These are phyloP conservation scores for Erebia epiphron DNA, from an alignment of 2,888 invertebrate species.

Conservation along the genomic window DNA sequence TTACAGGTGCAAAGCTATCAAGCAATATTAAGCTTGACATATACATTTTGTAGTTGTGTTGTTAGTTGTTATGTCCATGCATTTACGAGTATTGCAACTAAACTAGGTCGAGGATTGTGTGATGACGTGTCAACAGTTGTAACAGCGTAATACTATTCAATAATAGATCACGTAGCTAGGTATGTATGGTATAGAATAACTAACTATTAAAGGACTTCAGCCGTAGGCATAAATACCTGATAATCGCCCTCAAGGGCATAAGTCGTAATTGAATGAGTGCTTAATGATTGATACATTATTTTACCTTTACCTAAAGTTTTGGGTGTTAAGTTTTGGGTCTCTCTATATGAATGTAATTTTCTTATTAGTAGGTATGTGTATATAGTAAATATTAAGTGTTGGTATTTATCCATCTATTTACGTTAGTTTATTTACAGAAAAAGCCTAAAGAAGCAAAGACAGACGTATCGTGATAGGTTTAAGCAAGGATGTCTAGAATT, in stretches of 20 bases:
- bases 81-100: not conserved
- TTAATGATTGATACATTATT: conserved; percentile 64
- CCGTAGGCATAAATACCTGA: conserved; percentile 35
- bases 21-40: too few species aligned
- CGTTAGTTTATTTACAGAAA: too few species aligned
- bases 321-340: conserved; percentile 2
- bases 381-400: too few species aligned
- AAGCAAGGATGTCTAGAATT: too few species aligned
- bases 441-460: too few species aligned
- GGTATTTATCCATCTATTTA: too few species aligned
- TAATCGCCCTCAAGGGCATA: conserved; percentile 39
- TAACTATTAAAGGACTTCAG: not conserved
- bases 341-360: not conserved
- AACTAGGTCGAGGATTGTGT: conserved; percentile 10
- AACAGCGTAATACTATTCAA: conserved; percentile 8
- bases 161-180: not conserved
- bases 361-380: too few species aligned
- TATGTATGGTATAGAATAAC: not conserved
- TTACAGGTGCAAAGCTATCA: too few species aligned
- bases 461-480: too few species aligned
- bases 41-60: not conserved
- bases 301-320: conserved; percentile 32
- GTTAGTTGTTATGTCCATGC: not conserved
- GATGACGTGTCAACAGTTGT: not conserved
- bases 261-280: conserved; percentile 56